Percentiles rank a stretch among this genome's conserved stretches.
These are phyloP conservation scores for Ylistrum balloti DNA, from an alignment of 1,140 invertebrate genomes.

Conservation along the genomic window DNA sequence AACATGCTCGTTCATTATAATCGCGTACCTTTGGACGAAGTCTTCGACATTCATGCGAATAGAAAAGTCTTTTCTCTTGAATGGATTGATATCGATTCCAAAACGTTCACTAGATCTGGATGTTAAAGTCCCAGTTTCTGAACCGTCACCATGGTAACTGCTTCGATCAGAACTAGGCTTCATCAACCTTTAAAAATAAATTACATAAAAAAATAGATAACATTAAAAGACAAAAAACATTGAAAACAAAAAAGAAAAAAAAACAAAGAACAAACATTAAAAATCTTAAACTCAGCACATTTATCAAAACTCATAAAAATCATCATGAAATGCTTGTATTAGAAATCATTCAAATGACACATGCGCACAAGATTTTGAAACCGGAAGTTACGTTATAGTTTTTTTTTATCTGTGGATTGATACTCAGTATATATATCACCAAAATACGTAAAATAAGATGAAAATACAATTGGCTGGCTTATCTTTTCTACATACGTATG, in stretches of 20 bases:
- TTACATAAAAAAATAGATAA: no score
- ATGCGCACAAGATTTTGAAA: not conserved
- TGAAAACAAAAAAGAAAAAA: no score
- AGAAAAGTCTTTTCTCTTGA: not conserved
- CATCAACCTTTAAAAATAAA: not conserved
- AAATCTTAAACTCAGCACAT: no score
- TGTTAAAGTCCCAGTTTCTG: not conserved
- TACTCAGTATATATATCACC: not conserved
- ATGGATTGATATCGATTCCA: not conserved
- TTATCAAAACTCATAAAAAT: no score
- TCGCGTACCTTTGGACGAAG: not conserved
- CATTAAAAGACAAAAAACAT: no score
- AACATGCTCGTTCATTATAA: no score
- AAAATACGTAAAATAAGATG: not conserved
- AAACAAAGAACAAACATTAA: no score
- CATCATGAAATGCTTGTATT: no score
- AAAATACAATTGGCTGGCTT: not conserved
- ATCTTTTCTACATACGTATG: not conserved
- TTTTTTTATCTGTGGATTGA: no score
- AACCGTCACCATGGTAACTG: constrained; percentile 4
- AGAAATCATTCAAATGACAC: no score
- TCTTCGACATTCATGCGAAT: not conserved
- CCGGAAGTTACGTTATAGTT: not conserved
- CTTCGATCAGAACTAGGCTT: not conserved
- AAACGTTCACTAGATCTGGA: not conserved